Conservation (phyloP, 2,113 vertebrate species). For the Pterocles orientalis region DNA sequence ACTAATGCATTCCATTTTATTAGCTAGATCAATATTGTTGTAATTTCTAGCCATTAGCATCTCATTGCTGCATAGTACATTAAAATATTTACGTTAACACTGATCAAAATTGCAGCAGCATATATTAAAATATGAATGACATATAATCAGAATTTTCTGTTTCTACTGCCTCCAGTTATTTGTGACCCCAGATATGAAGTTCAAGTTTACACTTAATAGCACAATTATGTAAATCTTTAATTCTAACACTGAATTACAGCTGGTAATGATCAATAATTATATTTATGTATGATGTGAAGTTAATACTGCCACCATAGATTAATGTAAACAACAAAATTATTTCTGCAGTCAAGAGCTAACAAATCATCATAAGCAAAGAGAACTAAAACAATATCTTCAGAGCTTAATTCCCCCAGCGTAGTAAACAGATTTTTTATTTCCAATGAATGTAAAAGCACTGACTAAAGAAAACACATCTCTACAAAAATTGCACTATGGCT, state of each 20-base stretch:
- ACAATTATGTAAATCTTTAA: conserved; percentile 85
- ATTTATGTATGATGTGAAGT: conserved; percentile 82
- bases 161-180: conserved; percentile 83
- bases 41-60: conserved; percentile 80
- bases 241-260: conserved; percentile 82
- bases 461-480: conserved; percentile 61
- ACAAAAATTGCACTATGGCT: conserved; percentile 38
- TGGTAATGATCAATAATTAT: conserved; percentile 87
- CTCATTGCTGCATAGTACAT: conserved; percentile 76
- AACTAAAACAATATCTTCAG: conserved; percentile 75
- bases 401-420: conserved; percentile 69
- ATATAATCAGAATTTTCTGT: conserved; percentile 80
- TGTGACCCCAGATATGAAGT: conserved; percentile 81
- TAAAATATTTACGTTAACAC: conserved; percentile 83
- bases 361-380: conserved; percentile 79
- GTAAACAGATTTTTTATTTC: conserved; percentile 76
- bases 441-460: conserved; percentile 59
- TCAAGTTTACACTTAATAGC: conserved; percentile 84
- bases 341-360: conserved; percentile 78
- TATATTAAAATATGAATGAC: conserved; percentile 83
- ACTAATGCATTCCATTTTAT: conserved; percentile 78
- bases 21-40: conserved; percentile 82
- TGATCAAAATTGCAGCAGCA: conserved; percentile 77
- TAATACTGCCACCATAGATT: conserved; percentile 81
- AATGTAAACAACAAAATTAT: conserved; percentile 84